Conservation (phyloP, 1,140 invertebrate species). For the Dolichoris vasculosae region DNA sequence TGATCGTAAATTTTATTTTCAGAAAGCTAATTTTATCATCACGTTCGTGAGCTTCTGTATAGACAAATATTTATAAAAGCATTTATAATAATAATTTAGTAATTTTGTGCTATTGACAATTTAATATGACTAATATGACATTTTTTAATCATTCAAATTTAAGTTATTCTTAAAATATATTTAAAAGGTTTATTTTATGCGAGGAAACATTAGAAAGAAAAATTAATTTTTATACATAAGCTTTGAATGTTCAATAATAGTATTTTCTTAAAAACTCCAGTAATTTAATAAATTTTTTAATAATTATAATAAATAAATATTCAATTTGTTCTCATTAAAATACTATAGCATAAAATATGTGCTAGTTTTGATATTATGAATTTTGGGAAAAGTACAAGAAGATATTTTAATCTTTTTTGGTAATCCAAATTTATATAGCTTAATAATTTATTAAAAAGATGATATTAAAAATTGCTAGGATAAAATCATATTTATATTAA, state of each 20-base stretch:
- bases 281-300: no score
- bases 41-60: constrained; percentile 52
- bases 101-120: background rate
- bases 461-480: background rate
- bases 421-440: background rate
- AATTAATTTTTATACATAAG: no score
- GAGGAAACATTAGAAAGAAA: no score
- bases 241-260: no score
- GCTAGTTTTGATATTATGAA: no score
- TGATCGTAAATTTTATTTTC: constrained; percentile 29
- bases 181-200: background rate
- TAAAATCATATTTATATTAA: no score
- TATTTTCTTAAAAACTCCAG: no score
- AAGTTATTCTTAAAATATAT: background rate
- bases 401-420: no score
- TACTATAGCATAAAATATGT: no score
- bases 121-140: background rate
- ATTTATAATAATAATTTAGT: background rate
- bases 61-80: background rate
- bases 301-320: no score
- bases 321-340: no score
- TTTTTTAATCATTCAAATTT: background rate
- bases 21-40: constrained; percentile 43
- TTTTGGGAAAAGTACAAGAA: background rate
- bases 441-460: background rate